phyloP scores from a whole-genome alignment of 2,888 invertebrate genomes.

The Campopleginae sp. region DNA sequence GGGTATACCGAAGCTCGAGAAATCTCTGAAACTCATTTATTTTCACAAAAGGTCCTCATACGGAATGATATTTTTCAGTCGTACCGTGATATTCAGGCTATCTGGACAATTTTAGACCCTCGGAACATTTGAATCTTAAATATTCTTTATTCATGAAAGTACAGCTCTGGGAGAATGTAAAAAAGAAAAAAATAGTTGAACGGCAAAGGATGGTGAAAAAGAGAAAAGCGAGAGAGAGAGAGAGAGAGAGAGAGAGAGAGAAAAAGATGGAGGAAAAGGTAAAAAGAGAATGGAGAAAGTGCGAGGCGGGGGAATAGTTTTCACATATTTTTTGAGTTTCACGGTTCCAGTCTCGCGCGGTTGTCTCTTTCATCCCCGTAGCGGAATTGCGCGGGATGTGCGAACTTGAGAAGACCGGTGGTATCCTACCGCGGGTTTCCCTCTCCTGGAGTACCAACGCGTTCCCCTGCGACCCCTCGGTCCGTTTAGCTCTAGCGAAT shows the following conservation, averaged over 20 bases:
- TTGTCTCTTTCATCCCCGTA: constrained; percentile 55
- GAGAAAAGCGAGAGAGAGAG: constrained; percentile 4
- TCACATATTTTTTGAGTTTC: constrained; percentile 54
- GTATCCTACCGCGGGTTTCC: constrained; percentile 67
- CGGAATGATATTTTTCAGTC: background rate
- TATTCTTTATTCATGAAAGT: constrained; percentile 22
- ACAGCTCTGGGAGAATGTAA: constrained; percentile 11
- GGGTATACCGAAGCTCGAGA: background rate
- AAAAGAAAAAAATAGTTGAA: constrained; percentile 37
- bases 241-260: constrained; percentile 29
- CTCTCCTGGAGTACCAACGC: constrained; percentile 46
- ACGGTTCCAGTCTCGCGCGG: constrained; percentile 49
- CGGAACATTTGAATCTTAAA: constrained; percentile 12
- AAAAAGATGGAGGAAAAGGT: constrained; percentile 25
- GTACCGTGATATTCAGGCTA: background rate
- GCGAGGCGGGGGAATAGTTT: constrained; percentile 35
- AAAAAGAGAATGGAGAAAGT: background rate
- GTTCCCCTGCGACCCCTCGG: constrained; percentile 45
- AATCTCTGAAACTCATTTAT: background rate
- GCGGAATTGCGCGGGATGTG: constrained; percentile 48
- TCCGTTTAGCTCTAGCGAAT: constrained; percentile 63
- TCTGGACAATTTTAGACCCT: constrained; percentile 4
- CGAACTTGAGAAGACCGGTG: constrained; percentile 46
- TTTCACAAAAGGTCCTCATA: background rate
- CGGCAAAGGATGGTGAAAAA: constrained; percentile 25